phyloP scores from a whole-genome alignment of 2,797 vertebrate species.

The Alosa sapidissima region DNA sequence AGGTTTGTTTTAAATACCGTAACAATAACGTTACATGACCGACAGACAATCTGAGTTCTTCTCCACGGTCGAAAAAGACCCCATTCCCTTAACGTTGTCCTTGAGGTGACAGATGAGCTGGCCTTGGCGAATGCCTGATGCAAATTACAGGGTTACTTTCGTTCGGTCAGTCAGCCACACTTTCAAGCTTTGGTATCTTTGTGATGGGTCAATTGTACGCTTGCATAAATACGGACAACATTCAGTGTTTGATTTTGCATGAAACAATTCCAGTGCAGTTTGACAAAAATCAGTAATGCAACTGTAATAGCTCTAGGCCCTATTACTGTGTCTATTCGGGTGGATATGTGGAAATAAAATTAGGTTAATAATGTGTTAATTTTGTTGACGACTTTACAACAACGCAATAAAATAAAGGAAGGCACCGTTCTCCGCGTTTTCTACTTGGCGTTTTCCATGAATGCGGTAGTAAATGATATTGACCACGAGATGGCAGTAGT shows the following conservation, averaged over 20 bases:
- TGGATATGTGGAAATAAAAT: no score
- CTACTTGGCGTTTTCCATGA: background rate
- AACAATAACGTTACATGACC: conserved; percentile 48
- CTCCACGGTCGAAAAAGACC: conserved; percentile 45
- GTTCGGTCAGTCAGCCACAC: background rate
- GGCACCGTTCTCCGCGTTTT: background rate
- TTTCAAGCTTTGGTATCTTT: background rate
- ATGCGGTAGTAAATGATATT: background rate
- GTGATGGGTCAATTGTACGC: no score
- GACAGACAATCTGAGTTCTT: background rate
- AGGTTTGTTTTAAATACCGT: background rate
- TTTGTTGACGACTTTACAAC: no score
- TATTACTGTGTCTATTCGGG: background rate
- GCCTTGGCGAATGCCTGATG: conserved; percentile 41
- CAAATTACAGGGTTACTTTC: background rate
- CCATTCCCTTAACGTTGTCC: conserved; percentile 1
- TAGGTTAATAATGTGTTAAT: no score
- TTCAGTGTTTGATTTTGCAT: background rate
- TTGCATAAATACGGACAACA: background rate
- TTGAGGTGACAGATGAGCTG: conserved; percentile 29
- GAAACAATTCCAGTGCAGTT: background rate
- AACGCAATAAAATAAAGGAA: background rate
- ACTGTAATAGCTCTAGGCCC: no score
- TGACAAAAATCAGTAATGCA: background rate
- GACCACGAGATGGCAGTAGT: conserved; percentile 49